phyloP scores from a whole-genome alignment of 2,888 invertebrate genomes.

The Trissonchulus latispiculum region DNA sequence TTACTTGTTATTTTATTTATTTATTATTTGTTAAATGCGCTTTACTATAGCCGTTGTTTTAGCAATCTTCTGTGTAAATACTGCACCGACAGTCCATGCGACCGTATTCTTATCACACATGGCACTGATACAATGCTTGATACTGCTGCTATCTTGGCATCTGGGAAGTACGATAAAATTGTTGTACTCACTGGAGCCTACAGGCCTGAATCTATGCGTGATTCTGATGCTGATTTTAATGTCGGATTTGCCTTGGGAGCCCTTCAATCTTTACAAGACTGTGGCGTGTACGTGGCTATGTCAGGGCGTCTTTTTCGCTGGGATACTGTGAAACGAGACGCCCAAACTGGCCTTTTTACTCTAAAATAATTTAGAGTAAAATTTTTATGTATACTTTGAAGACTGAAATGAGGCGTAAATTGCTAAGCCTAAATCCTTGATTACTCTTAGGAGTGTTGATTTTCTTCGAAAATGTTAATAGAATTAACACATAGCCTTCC shows the following conservation, averaged over 20 bases:
- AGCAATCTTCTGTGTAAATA: too few relatives aligned
- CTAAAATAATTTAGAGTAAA: too few relatives aligned
- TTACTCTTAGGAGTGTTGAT: too few relatives aligned
- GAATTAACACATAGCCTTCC: too few relatives aligned
- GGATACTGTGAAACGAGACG: neutral
- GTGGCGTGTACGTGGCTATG: constrained; percentile 34
- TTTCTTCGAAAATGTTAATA: too few relatives aligned
- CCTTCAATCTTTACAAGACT: constrained; percentile 19
- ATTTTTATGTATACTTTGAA: too few relatives aligned
- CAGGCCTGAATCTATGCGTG: constrained; percentile 33
- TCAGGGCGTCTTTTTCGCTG: constrained; percentile 26
- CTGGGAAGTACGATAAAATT: constrained; percentile 20
- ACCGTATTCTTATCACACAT: constrained; percentile 34
- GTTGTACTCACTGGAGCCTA: constrained; percentile 33
- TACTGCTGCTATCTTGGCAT: constrained; percentile 27
- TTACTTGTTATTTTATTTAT: too few relatives aligned
- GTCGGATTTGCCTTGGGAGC: constrained; percentile 35
- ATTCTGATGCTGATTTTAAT: constrained; percentile 37
- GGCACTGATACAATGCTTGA: constrained; percentile 37
- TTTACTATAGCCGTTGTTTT: too few relatives aligned
- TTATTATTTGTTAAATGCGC: too few relatives aligned
- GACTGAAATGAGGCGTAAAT: too few relatives aligned
- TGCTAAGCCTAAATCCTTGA: too few relatives aligned
- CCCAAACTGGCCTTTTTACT: neutral
- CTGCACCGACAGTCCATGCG: neutral